Base-by-base conservation (phyloP, 2,797 vertebrate genomes). In the Lacerta agilis region DNA sequence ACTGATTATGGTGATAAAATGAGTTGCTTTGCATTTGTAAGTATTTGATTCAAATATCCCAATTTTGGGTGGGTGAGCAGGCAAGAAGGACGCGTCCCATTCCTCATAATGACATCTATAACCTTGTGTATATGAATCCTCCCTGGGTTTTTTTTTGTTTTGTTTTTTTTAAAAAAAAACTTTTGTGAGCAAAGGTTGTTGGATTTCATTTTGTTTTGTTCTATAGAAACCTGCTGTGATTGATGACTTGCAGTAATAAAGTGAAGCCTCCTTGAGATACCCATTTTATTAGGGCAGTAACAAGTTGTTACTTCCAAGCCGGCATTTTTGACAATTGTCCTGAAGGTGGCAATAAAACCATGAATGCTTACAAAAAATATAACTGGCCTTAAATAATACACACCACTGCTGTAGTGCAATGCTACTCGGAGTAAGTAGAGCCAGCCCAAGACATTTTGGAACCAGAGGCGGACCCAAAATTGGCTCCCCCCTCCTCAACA, bases 231-330 rank as follows among this genome's bases (percentile, higher is more conserved):
- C 67, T 3, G 1, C 55, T 86, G 69, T 5, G 84, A 7, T 0
- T 84, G 78, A 90, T 82, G 72, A 86, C 77, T 7, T 85, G 18
- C 33, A 61, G 17, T 6, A 85, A 85, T 83, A 89, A 92, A 87
- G 87, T 10, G 43, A 91, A 93, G 2, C 0, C 1, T 75, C 3
- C 3, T 0, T 85, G 69, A 64, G 49, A 86, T 81, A 41, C 5
- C 81, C 10, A 13, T 36, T 85, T 88, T 90, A 88, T 88, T 89
- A 64, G 1, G 1, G 5, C 83, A 87, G 7, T 36, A 90, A 4
- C 33, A 89, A 82, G n/a, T 41, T 61, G 78, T 27, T 88, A 69
- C 3, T 82, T 94, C 23, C n/a, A 85, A 91, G 90, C 43, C 33
- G 61, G n/a, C 87, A 17, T 11, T 82, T 87, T 49, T 72, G 0